Conservation (phyloP, 1,140 invertebrate genomes). For the Lutraria rhynchaena region DNA sequence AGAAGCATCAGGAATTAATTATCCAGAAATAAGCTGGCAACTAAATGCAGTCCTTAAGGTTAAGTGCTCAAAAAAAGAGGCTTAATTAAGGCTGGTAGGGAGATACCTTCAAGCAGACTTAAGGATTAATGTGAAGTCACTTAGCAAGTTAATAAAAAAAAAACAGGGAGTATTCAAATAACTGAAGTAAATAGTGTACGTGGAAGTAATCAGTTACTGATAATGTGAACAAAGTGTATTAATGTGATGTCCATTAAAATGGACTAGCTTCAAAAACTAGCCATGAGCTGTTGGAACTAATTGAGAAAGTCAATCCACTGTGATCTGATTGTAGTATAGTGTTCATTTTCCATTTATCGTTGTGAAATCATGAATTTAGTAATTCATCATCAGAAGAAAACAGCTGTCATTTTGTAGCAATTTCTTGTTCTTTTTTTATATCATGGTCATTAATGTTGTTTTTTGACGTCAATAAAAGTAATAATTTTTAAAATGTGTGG, state of each 20-base stretch:
- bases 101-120: constrained; percentile 28
- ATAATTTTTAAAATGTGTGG: constrained; percentile 23
- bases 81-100: constrained; percentile 41
- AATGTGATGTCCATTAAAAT: background rate
- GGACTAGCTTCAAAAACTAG: background rate
- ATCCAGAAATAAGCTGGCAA: constrained; percentile 31
- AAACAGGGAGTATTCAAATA: constrained; percentile 24
- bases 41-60: constrained; percentile 53
- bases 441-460: constrained; percentile 41
- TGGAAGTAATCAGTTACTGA: constrained; percentile 4
- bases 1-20: constrained; percentile 48
- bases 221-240: background rate
- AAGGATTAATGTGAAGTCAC: constrained; percentile 25
- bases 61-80: constrained; percentile 52
- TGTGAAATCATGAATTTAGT: constrained; percentile 30
- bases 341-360: constrained; percentile 41
- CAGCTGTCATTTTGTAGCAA: constrained; percentile 12
- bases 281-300: background rate
- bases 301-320: constrained; percentile 17
- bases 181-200: background rate
- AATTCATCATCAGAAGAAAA: constrained; percentile 15
- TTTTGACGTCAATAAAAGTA: constrained; percentile 32
- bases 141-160: constrained; percentile 8
- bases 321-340: background rate
- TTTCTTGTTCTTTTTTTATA: constrained; percentile 12